Percentiles rank a stretch among this genome's conserved stretches.
These are phyloP conservation scores for Chelon labrosus DNA, from an alignment of 2,797 vertebrate genomes.

Conservation along the genomic window DNA sequence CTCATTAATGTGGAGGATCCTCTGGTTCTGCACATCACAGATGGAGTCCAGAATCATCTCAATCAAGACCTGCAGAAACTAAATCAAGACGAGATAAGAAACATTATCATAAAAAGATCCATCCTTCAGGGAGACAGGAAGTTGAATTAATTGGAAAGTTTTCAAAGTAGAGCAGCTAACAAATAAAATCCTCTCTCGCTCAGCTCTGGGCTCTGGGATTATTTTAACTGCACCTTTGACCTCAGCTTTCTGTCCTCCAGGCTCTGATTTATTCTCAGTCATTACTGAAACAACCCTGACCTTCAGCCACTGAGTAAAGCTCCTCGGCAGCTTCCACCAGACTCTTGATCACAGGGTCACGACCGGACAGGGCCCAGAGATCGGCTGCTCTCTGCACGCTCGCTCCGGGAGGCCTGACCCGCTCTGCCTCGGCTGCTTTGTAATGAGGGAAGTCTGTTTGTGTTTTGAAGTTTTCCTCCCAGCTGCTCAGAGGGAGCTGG, in stretches of 20 bases:
- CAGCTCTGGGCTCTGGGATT: constrained; percentile 7
- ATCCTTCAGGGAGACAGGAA: not conserved
- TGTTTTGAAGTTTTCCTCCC: constrained; percentile 41
- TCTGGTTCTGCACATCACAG: not conserved
- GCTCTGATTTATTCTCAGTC: constrained; percentile 34
- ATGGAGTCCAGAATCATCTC: constrained; percentile 11
- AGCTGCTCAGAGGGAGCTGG: constrained; percentile 15
- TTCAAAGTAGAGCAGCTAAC: not conserved
- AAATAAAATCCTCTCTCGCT: not conserved
- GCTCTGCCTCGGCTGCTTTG: constrained; percentile 15
- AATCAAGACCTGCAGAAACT: constrained; percentile 8
- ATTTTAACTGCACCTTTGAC: constrained; percentile 34
- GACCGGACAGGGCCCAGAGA: not conserved
- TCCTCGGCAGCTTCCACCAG: constrained; percentile 6
- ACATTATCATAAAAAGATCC: not conserved
- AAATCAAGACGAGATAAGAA: not conserved
- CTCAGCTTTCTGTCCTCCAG: constrained; percentile 19
- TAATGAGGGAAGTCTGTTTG: constrained; percentile 41
- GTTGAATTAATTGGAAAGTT: constrained; percentile 23
- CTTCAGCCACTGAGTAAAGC: constrained; percentile 21
- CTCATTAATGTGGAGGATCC: not conserved
- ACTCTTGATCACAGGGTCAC: constrained; percentile 17
- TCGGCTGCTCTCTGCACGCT: constrained; percentile 7
- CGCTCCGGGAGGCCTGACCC: constrained; percentile 14
- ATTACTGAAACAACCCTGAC: constrained; percentile 40